Conservation (phyloP, 2,797 vertebrate species). For the Borostomias antarcticus region DNA sequence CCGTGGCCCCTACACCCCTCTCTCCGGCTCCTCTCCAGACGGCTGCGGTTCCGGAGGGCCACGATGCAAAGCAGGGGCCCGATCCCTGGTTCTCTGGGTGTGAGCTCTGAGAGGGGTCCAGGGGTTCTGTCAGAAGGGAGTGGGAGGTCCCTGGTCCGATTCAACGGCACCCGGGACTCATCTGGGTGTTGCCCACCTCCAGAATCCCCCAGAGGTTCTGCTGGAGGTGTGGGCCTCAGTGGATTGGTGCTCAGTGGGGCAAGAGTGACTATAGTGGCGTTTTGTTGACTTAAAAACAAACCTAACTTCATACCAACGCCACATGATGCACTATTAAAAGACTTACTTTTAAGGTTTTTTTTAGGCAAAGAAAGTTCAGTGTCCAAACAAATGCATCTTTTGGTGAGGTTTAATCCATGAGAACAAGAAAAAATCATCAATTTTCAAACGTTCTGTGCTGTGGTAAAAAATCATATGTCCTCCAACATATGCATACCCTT, state of each 20-base stretch:
- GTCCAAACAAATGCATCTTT: too few relatives aligned
- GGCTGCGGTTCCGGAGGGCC: conserved; percentile 14
- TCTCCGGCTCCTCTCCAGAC: neutral
- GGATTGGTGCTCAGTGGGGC: neutral
- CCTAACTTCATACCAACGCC: too few relatives aligned
- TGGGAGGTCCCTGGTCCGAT: neutral
- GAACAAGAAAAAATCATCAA: too few relatives aligned
- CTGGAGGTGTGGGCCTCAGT: neutral
- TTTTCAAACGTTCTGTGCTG: too few relatives aligned
- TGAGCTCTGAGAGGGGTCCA: neutral
- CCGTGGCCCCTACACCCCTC: neutral
- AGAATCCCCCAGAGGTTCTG: conserved; percentile 9
- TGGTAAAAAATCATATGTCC: too few relatives aligned
- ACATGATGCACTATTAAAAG: too few relatives aligned
- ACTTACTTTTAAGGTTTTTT: too few relatives aligned
- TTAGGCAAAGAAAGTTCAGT: too few relatives aligned
- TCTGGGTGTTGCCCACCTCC: neutral
- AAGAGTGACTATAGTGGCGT: too few relatives aligned
- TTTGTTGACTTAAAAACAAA: too few relatives aligned
- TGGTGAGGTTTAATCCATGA: too few relatives aligned
- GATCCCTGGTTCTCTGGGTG: neutral
- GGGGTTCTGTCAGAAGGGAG: neutral
- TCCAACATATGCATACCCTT: too few relatives aligned
- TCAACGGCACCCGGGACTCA: neutral
- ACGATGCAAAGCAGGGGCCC: neutral